Evolutionary conservation across 2,113 vertebrate species (phyloP).

Genomic region (Mirza zaza): DNA sequence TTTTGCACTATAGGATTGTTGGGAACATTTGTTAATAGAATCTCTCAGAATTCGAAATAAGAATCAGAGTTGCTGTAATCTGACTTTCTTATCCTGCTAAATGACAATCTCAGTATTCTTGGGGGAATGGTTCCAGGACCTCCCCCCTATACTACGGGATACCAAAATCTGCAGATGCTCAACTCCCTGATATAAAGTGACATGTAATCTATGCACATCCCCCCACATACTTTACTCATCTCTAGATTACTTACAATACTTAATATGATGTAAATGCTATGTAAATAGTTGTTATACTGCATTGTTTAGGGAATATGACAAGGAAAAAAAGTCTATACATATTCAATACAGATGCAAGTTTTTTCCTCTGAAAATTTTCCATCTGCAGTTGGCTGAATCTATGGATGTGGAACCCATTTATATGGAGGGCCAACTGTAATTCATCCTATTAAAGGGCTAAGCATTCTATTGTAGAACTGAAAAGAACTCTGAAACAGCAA

Average conservation of each 20-base stretch:
- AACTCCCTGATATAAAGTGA: not conserved
- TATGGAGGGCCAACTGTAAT: not conserved
- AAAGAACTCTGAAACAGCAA: not conserved
- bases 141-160: not conserved
- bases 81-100: slow-evolving; percentile 31
- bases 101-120: not conserved
- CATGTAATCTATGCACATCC: not conserved
- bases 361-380: not conserved
- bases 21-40: not conserved
- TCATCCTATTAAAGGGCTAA: not conserved
- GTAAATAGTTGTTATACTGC: not conserved
- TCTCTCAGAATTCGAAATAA: not conserved
- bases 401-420: not conserved
- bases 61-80: not conserved
- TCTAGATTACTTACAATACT: not conserved
- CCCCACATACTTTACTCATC: not conserved
- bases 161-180: not conserved
- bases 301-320: not conserved
- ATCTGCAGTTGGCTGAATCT: not conserved
- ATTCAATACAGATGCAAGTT: not conserved
- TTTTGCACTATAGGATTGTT: not conserved
- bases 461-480: not conserved
- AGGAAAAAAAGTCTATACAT: not conserved
- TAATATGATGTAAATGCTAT: not conserved
- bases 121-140: not conserved